A percentile compares a stretch with the other conserved stretches of the same genome.
These are phyloP conservation scores for Pelosia muscerda DNA, from an alignment of 2,888 invertebrate genomes.

Conservation along the genomic window DNA sequence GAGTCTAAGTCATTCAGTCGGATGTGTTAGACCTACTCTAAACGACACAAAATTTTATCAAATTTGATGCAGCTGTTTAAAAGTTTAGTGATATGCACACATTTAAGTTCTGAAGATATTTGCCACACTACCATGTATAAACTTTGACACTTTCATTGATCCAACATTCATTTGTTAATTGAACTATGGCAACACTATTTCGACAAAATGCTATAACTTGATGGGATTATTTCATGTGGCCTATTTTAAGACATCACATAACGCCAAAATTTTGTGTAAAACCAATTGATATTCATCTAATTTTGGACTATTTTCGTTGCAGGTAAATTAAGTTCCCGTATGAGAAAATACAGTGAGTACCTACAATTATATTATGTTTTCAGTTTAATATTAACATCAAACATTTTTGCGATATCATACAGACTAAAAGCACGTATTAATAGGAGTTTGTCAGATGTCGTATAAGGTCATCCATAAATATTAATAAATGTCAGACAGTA, in stretches of 20 bases:
- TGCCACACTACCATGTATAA: too few species aligned
- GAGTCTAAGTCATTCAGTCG: too few species aligned
- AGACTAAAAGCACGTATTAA: neutral
- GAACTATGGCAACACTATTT: too few species aligned
- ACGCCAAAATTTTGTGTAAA: neutral
- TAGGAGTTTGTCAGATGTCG: neutral
- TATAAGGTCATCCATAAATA: conserved; percentile 11
- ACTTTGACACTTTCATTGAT: too few species aligned
- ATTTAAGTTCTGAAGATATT: too few species aligned
- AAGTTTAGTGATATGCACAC: too few species aligned
- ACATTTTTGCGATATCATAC: neutral
- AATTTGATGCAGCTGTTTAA: too few species aligned
- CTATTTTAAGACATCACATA: neutral
- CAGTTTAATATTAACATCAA: conserved; percentile 14
- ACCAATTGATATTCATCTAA: neutral
- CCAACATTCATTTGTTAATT: too few species aligned
- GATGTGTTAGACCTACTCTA: too few species aligned
- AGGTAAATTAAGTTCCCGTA: conserved; percentile 66
- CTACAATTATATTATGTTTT: conserved; percentile 41
- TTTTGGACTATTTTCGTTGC: conserved; percentile 42
- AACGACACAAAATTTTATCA: too few species aligned
- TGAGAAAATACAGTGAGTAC: conserved; percentile 58
- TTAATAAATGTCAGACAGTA: conserved; percentile 11
- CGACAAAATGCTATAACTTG: too few species aligned
- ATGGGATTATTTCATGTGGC: too few species aligned